Evolutionary conservation across 1,140 invertebrate species (phyloP), one percentile per base, ranked within the genome.

Genomic region (Lordiphosa stackelbergi): DNA sequence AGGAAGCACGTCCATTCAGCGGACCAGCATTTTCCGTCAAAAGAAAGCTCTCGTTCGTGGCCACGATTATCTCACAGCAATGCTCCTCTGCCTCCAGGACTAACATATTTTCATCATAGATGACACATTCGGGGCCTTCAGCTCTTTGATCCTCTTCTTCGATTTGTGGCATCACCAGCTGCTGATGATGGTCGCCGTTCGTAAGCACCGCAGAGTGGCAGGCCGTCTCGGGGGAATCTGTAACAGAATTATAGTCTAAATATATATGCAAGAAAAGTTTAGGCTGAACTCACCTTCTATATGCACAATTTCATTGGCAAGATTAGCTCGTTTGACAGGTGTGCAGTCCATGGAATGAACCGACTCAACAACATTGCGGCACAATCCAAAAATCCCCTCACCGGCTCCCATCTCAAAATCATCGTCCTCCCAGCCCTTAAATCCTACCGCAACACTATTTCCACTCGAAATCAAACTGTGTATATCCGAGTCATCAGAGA

Each of bases 41-140:
- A 5, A 8, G 28, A 31, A 31, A 69, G 38, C 19, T 51, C 46
- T 54, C 70, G 6, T 74, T 66, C 0, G 66, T 72, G 6, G 70
- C 11, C 19, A 75, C 71, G n/a, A 81, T 71, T 5, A 83, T 79
- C 22, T 83, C 75, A 36, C 74, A 79, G 43, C 74, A 79, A 28
- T 79, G 66, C 7, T 81, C 75, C 11, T 79, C 63, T 7, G 53
- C 38, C 10, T 45, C 42, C n/a, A 75, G 13, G 0, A 79, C 34
- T 5, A 79, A 31, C 9, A 73, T 68, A n/a, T 73, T 79, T 22
- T 81, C 70, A 4, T 78, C 66, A 38, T 79, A 79, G 4, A 81
- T 70, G 4, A 79, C 45, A 35, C 74, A 73, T 7, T 66, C 22
- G 22, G 28, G 34, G 11, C 5, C 31, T 0, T 40, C 40, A 0